Evolutionary conservation across 2,888 invertebrate genomes (phyloP).

Genomic region (Meghimatium bilineatum): DNA sequence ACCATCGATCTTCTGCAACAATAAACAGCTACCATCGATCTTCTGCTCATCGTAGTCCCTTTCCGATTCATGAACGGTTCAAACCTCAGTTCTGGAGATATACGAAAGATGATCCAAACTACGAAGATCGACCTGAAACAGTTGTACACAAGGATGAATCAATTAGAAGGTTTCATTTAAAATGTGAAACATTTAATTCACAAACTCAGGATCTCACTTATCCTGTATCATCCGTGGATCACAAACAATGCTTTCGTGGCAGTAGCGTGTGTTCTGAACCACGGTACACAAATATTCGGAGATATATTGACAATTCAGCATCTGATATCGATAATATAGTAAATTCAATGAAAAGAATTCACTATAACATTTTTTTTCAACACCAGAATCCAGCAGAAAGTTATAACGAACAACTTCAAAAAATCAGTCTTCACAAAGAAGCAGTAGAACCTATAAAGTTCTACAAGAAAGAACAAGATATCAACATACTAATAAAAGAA

Average conservation of each 20-base stretch:
- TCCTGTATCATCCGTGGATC: not conserved
- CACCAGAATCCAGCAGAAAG: not conserved
- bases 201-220: not conserved
- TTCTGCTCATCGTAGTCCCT: not conserved
- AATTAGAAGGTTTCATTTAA: not conserved
- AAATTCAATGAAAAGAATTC: not conserved
- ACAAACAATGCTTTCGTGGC: not conserved
- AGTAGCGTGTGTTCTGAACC: not conserved
- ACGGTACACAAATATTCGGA: not conserved
- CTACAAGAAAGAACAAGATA: not conserved
- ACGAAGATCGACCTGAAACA: not conserved
- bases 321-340: not conserved
- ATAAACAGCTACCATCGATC: no score
- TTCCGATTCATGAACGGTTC: not conserved
- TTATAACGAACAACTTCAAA: not conserved
- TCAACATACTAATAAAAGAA: not conserved
- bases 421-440: not conserved
- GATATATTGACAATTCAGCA: not conserved
- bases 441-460: not conserved
- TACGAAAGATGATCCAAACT: not conserved
- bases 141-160: not conserved
- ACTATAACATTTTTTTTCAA: not conserved
- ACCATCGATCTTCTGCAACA: not conserved
- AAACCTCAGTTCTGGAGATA: not conserved
- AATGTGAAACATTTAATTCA: not conserved